Conservation (phyloP, 1,140 invertebrate genomes). For the Andricus grossulariae region DNA sequence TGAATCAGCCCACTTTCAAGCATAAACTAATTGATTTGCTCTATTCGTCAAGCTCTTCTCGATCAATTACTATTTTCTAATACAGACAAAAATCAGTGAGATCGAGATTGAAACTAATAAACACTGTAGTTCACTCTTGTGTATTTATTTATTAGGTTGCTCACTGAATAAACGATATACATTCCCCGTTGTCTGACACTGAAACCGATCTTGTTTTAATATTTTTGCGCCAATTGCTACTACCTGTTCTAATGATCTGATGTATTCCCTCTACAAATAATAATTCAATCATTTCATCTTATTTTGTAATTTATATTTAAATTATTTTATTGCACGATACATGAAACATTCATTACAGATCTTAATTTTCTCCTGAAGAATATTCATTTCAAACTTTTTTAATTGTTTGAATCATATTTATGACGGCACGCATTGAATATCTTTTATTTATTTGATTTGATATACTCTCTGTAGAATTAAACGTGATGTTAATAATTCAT, state of each 20-base stretch:
- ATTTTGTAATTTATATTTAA: no score
- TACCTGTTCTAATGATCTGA: not conserved
- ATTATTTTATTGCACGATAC: no score
- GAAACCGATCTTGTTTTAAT: conserved; percentile 21
- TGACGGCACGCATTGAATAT: not conserved
- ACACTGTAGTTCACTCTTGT: not conserved
- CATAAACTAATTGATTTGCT: not conserved
- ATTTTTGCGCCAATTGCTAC: conserved; percentile 12
- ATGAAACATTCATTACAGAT: no score
- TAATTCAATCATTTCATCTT: no score
- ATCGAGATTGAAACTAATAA: not conserved
- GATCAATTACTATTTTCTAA: not conserved
- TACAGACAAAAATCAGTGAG: not conserved
- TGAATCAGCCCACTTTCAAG: not conserved
- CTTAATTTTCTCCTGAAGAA: no score
- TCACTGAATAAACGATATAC: conserved; percentile 12
- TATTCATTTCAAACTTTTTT: no score
- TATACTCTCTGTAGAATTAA: not conserved
- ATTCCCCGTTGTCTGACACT: conserved; percentile 24
- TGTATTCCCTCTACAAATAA: not conserved
- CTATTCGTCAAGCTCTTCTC: not conserved
- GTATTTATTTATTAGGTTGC: conserved; percentile 17
- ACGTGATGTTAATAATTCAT: not conserved
- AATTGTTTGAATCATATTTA: no score
- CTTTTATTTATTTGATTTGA: not conserved